A percentile compares a stretch with the other conserved stretches of the same genome.
Conservation (phyloP, 2,797 vertebrate species). For the Hydrolagus colliei region DNA sequence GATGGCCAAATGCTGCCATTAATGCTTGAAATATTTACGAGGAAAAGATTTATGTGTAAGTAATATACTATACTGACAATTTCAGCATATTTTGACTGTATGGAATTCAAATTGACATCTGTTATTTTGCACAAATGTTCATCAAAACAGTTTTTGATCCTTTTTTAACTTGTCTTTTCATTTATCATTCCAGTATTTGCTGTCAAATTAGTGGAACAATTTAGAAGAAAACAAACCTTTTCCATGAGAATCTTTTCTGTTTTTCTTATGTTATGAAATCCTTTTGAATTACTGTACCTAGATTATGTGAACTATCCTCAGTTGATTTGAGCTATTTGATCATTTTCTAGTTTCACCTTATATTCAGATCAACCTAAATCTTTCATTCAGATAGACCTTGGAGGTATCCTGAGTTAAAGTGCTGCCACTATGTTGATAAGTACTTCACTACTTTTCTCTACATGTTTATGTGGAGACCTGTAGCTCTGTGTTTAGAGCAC, state of each 20-base stretch:
- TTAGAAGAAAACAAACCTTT: neutral
- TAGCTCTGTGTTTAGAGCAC: no score
- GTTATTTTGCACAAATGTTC: no score
- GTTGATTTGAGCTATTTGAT: neutral
- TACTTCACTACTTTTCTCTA: neutral
- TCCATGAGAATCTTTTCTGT: neutral
- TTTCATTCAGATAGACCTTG: neutral
- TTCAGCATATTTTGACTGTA: neutral
- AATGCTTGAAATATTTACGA: neutral
- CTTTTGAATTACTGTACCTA: neutral
- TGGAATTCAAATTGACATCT: neutral
- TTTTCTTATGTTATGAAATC: neutral
- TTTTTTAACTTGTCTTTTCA: no score
- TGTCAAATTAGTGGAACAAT: neutral
- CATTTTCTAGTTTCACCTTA: neutral
- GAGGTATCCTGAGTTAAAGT: neutral
- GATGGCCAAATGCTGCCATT: neutral
- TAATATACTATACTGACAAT: no score
- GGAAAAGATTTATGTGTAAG: neutral
- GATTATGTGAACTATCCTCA: no score
- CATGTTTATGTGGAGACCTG: neutral
- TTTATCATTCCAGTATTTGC: neutral
- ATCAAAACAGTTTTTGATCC: no score
- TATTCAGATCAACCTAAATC: neutral
- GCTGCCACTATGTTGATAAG: neutral